Evolutionary conservation across 53 echinoderm and acorn worm species (phyloP).

Genomic region (Luidia sarsii): DNA sequence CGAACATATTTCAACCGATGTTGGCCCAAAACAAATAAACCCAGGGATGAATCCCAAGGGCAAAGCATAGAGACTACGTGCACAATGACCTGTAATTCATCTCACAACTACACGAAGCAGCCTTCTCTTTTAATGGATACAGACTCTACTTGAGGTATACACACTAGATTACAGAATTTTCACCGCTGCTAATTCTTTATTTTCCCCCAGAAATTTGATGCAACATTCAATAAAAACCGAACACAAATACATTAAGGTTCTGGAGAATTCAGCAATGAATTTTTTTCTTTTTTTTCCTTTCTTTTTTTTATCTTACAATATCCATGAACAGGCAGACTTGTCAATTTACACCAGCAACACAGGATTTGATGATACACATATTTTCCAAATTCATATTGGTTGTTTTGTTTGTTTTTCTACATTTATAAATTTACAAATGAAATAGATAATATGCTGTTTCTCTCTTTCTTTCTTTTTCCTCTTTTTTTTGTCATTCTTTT

Average conservation of each 20-base stretch:
- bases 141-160: slow-evolving; percentile 32
- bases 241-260: slow-evolving; percentile 25
- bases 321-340: slow-evolving; percentile 42
- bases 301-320: slow-evolving; percentile 39
- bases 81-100: slow-evolving; percentile 10
- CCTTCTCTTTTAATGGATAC: slow-evolving; percentile 7
- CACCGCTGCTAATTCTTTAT: too few species aligned
- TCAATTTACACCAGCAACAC: slow-evolving; percentile 40
- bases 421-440: slow-evolving; percentile 62
- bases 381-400: slow-evolving; percentile 45
- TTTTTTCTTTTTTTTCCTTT: not conserved
- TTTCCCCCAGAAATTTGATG: slow-evolving; percentile 15
- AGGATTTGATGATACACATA: slow-evolving; percentile 37
- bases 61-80: too few species aligned
- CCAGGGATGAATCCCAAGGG: too few species aligned
- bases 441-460: slow-evolving; percentile 28
- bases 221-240: slow-evolving; percentile 45
- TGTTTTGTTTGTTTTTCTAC: slow-evolving; percentile 36
- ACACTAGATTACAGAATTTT: slow-evolving; percentile 13
- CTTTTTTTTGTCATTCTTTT: slow-evolving; percentile 8
- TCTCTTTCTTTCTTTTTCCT: slow-evolving; percentile 31
- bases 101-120: slow-evolving; percentile 14
- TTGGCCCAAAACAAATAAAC: too few species aligned
- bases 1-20: too few species aligned
- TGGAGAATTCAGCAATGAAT: slow-evolving; percentile 32